A percentile compares a stretch with the other conserved stretches of the same genome.
Evolutionary conservation across 64 coral and sea anemone species (phyloP).

Genomic region (Orbicella faveolata): DNA sequence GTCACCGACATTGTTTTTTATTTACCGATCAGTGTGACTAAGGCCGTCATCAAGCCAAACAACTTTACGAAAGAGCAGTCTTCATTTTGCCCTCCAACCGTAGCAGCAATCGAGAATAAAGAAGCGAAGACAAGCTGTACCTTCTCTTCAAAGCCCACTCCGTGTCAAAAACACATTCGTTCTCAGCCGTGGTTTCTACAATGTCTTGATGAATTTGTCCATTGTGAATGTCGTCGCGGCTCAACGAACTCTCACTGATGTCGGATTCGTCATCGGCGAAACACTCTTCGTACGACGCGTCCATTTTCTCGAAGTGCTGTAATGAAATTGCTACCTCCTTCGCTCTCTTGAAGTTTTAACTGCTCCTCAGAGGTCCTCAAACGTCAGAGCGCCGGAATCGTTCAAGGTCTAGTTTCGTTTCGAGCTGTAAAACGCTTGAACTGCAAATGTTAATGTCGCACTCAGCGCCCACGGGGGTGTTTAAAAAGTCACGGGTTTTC

Average conservation of each 20-base stretch:
- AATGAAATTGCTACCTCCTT: not conserved
- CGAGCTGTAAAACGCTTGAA: no score
- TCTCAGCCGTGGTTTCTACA: not conserved
- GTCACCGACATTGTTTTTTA: not conserved
- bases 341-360: not conserved
- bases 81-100: constrained; percentile 36
- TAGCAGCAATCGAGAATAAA: constrained; percentile 40
- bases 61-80: not conserved
- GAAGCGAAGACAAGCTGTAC: constrained; percentile 38
- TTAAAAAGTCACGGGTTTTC: not conserved
- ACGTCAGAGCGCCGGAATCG: not conserved
- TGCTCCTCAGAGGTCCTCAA: no score
- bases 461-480: not conserved
- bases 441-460: not conserved
- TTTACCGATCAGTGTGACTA: not conserved
- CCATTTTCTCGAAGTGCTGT: not conserved
- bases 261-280: constrained; percentile 69
- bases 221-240: not conserved
- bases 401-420: not conserved
- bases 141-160: constrained; percentile 56
- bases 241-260: not conserved
- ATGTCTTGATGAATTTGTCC: not conserved
- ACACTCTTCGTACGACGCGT: constrained; percentile 20
- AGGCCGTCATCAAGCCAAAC: not conserved
- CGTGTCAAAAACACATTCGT: constrained; percentile 57